Evolutionary conservation across 2,888 invertebrate species (phyloP), one percentile per base, ranked within the genome.

Genomic region (Spodoptera exigua): DNA sequence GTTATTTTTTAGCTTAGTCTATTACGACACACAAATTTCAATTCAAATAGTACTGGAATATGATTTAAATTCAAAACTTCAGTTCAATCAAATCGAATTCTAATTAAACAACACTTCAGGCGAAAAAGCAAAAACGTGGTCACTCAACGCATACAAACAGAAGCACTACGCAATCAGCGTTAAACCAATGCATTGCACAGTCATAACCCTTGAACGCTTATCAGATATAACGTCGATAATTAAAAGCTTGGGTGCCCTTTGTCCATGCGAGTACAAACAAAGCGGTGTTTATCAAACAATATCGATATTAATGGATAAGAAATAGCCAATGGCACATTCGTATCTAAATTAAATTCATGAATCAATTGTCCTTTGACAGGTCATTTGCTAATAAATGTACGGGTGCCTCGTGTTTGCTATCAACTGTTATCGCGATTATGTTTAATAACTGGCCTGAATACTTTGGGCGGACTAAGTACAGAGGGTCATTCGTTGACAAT

Each of bases 401-500:
- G 21, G 5, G 27, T 27, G 9, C 27, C 76, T 77, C 70, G 76
- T 62, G 72, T 79, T 82, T 76, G 74, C 65, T 76, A 79, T 72
- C 71, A 58, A 61, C 51, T 70, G 59, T 73, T 80, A 85, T 86
- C 82, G 81, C 78, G 81, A 83, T 86, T 80, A 80, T 64, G 74
- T 77, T 78, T 79, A 78, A 75, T 76, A 75, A 79, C 69, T 83
- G 88, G 78, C 88, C 89, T 84, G 81, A 86, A 90, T 90, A 87
- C 80, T 84, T 84, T 73, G 61, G 62, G 67, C 73, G 63, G 73
- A 73, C 66, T 70, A 53, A 76, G 80, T 68, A 48, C 11, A 37
- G 70, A 84, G 88, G 89, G 89, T 87, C 87, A 87, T 66, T 73
- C 65, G 79, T 77, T 89, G 91, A 83, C 91, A 93, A 87, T 92